phyloP scores from a whole-genome alignment of 2,113 vertebrate species.

The Pristiophorus japonicus region DNA sequence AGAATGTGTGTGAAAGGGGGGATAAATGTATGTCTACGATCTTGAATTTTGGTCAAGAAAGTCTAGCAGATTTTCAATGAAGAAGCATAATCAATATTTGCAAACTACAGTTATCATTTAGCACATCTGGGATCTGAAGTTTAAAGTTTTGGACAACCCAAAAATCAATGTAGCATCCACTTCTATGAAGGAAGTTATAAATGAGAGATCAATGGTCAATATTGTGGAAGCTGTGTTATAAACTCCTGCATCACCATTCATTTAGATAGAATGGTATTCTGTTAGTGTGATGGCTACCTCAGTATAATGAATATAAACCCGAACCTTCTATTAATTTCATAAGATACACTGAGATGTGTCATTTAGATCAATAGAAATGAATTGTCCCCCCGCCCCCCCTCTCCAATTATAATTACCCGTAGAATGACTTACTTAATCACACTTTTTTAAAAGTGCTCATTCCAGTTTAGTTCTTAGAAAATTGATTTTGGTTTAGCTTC shows the following conservation, averaged over 20 bases:
- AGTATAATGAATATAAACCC: not conserved
- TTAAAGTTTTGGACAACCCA: not conserved
- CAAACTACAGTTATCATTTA: not conserved
- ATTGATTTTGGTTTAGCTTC: not conserved
- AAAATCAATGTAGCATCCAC: not conserved
- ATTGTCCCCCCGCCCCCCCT: no score
- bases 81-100: not conserved
- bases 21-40: not conserved
- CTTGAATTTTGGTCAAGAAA: not conserved
- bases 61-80: not conserved
- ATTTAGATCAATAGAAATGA: not conserved
- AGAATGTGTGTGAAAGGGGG: not conserved
- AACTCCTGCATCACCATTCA: not conserved
- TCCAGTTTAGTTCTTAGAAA: not conserved
- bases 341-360: not conserved
- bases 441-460: not conserved
- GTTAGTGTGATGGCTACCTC: not conserved
- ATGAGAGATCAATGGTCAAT: not conserved
- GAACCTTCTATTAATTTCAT: not conserved
- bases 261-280: not conserved
- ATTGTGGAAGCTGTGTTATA: not conserved
- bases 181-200: not conserved
- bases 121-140: not conserved
- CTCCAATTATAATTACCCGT: not conserved
- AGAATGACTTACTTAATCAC: not conserved